phyloP scores from a whole-genome alignment of 2,797 vertebrate genomes.

The Halcyon chelicuti region DNA sequence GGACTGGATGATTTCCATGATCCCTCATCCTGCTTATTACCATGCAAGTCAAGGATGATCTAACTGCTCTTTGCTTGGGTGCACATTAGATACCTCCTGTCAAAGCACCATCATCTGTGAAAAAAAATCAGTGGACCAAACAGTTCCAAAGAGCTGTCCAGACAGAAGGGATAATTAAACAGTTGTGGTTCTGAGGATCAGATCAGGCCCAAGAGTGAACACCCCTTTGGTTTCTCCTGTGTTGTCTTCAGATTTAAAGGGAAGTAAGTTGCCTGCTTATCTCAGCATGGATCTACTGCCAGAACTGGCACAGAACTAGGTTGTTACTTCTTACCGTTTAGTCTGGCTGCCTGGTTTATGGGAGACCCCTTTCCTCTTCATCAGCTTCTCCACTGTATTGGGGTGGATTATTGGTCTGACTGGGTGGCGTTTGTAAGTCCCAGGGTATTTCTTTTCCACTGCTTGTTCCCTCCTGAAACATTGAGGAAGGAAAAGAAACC shows the following conservation, averaged over 20 bases:
- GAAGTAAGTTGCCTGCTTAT: neutral
- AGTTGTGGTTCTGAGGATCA: neutral
- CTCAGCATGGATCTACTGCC: neutral
- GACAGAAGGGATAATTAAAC: neutral
- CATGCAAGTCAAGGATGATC: neutral
- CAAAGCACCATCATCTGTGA: neutral
- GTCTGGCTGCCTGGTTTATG: conserved; percentile 90
- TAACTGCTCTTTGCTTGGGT: neutral
- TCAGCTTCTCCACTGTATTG: conserved; percentile 96
- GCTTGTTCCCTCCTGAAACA: conserved; percentile 91
- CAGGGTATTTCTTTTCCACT: conserved; percentile 97
- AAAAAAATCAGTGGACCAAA: neutral
- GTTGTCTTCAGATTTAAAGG: neutral
- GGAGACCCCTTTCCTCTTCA: conserved; percentile 91
- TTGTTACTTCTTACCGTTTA: conserved; percentile 84
- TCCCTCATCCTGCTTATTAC: neutral
- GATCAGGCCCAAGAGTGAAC: neutral
- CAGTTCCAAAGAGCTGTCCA: neutral
- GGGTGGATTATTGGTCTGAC: conserved; percentile 93
- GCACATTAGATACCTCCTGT: neutral
- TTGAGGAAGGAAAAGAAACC: neutral
- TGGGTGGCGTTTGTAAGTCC: conserved; percentile 93
- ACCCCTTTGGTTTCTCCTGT: neutral
- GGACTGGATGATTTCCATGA: neutral
- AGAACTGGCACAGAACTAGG: neutral